Base-by-base conservation (phyloP, 2,797 vertebrate genomes). In the Coranthus polyacanthus region DNA sequence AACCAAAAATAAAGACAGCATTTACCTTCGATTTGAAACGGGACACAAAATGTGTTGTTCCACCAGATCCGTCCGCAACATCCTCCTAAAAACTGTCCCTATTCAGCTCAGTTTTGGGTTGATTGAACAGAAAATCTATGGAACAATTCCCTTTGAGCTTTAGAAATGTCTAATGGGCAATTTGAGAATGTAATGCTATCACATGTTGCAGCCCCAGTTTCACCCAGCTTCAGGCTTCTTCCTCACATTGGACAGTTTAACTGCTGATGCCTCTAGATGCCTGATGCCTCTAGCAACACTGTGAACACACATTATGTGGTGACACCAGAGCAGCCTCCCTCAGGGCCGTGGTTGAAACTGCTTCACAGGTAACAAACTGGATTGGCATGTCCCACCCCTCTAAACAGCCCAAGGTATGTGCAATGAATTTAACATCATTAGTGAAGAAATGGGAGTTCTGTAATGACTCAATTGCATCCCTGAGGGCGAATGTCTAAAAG, bases 341-440 rank as follows among this genome's bases (percentile, higher is more conserved):
- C 22, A 0, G 36, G 51, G 17, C 36, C 24, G 51, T 58, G 42
- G 55, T 68, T 56, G 37, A 62, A 71, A 13, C 46, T 34, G 18
- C 22, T 36, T 53, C 20, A 18, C 32, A 58, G 26, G 39, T 5
- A 12, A 22, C 12, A 51, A 52, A 29, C 20, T 3, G 3, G 7
- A 43, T 36, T 32, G 12, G n/a, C 47, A 51, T 68, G 18, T 67
- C 38, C 78, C 5, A 0, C 0, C 21, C n/a, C 15, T 41, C 42
- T 26, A 51, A 21, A 58, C 44, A 42, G n/a, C 16, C 42, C 37
- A 49, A 15, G 12, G 34, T 13, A 50, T 54, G 29, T 49, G 18
- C 56, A 75, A 82, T 77, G 66, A 67, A 41, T 56, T 74, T 47
- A 37, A 44, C 49, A 11, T 44, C 34, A 62, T 54, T 66, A 53